phyloP scores from a whole-genome alignment of 2,113 vertebrate species.

The Dicerorhinus sumatrensis region DNA sequence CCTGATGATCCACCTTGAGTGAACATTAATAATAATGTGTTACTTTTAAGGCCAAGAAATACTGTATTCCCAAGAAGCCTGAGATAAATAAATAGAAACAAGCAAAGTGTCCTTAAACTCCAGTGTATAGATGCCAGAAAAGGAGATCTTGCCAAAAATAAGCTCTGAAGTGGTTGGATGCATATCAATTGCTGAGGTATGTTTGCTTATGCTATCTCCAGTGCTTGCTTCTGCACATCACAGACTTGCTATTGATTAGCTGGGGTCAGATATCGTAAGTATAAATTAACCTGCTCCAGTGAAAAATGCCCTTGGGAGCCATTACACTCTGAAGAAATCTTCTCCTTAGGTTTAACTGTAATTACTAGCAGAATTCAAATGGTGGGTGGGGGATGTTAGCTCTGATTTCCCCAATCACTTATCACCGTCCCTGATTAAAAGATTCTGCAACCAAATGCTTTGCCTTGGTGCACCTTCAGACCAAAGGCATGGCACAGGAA shows the following conservation, averaged over 20 bases:
- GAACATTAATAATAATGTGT: background rate
- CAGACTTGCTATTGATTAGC: slow-evolving; percentile 72
- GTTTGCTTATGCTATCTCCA: slow-evolving; percentile 68
- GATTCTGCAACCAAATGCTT: background rate
- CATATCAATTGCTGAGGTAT: slow-evolving; percentile 60
- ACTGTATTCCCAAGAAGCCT: background rate
- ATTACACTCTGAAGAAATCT: slow-evolving; percentile 60
- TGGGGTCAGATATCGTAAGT: slow-evolving; percentile 50
- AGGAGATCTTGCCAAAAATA: slow-evolving; percentile 59
- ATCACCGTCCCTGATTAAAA: background rate
- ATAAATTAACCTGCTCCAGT: slow-evolving; percentile 63
- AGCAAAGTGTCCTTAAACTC: background rate
- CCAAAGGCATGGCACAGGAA: slow-evolving; percentile 4
- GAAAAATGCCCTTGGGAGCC: slow-evolving; percentile 65
- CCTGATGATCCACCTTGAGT: background rate
- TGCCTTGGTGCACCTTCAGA: background rate
- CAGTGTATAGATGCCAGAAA: slow-evolving; percentile 60
- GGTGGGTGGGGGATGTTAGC: background rate
- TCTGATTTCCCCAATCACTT: slow-evolving; percentile 2
- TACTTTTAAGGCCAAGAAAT: background rate
- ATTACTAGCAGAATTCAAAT: slow-evolving; percentile 41
- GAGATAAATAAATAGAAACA: slow-evolving; percentile 24
- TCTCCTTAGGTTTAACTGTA: slow-evolving; percentile 68
- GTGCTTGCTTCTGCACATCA: slow-evolving; percentile 54
- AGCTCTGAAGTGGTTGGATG: slow-evolving; percentile 74